Evolutionary conservation across 2,888 invertebrate species (phyloP).

Genomic region (Strigamia transsilvanica): DNA sequence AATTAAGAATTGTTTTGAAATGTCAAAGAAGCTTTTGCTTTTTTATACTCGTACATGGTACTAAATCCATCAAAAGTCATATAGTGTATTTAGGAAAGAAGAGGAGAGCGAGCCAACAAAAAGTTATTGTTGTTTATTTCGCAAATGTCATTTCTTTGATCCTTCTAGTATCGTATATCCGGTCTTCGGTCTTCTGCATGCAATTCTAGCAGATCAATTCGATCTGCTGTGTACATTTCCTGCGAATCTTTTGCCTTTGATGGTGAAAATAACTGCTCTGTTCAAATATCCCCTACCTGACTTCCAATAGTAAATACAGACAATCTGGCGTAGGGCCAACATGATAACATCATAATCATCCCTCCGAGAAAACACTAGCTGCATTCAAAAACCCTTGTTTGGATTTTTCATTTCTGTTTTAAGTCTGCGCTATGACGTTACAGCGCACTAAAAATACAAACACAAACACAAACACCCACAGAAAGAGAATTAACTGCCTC

Average conservation of each 20-base stretch:
- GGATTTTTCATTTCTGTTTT: too few relatives aligned
- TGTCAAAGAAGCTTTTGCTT: too few relatives aligned
- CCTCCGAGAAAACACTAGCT: background rate
- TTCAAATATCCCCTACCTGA: background rate
- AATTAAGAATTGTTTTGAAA: too few relatives aligned
- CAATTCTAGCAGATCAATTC: background rate
- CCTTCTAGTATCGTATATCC: background rate
- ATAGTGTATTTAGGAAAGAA: background rate
- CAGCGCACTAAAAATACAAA: too few relatives aligned
- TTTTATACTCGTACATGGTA: too few relatives aligned
- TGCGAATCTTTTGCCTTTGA: conserved; percentile 22
- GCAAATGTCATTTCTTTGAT: background rate
- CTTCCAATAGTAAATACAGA: conserved; percentile 17
- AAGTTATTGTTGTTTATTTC: background rate
- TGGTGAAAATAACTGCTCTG: conserved; percentile 16
- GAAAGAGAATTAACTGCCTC: too few relatives aligned
- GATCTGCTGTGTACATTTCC: conserved; percentile 37
- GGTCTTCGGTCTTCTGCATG: background rate
- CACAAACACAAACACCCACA: too few relatives aligned
- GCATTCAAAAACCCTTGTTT: background rate
- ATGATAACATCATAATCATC: background rate
- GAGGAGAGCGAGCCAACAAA: background rate
- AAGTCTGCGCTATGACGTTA: too few relatives aligned
- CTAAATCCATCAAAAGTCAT: too few relatives aligned
- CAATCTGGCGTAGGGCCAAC: background rate